Conservation (phyloP, 92 coral and sea anemone species). For the Palythoa caribaeorum region DNA sequence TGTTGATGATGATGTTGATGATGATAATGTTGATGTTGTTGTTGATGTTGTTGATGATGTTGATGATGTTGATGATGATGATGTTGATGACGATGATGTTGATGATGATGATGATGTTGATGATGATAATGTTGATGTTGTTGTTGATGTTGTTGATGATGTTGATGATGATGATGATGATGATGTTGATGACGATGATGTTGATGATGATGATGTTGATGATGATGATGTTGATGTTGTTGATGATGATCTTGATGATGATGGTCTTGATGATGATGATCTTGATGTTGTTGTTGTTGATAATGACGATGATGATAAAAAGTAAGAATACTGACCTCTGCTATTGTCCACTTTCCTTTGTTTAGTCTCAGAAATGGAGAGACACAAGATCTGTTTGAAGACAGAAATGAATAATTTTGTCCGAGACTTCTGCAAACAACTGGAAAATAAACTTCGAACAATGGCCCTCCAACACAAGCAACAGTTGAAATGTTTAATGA, state of each 20-base stretch:
- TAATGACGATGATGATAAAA: not conserved
- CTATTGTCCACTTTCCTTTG: not conserved
- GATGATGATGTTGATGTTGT: too few relatives aligned
- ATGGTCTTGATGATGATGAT: not conserved
- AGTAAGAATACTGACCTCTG: not conserved
- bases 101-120: not conserved
- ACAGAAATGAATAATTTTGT: conserved; percentile 20
- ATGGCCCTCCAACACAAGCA: not conserved
- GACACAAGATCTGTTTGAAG: conserved; percentile 11
- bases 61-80: too few relatives aligned
- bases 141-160: not conserved
- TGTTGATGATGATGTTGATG: not conserved
- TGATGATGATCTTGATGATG: not conserved
- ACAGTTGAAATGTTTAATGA: conserved; percentile 7
- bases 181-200: not conserved
- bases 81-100: too few relatives aligned
- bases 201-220: too few relatives aligned
- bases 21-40: not conserved
- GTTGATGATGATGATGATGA: not conserved
- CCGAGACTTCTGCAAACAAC: conserved; percentile 24
- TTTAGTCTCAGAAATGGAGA: conserved; percentile 14
- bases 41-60: too few relatives aligned
- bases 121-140: not conserved
- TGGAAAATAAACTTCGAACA: conserved; percentile 6
- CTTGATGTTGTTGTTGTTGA: not conserved